Conservation (phyloP, 2,888 invertebrate species). For the Folsomia candida region DNA sequence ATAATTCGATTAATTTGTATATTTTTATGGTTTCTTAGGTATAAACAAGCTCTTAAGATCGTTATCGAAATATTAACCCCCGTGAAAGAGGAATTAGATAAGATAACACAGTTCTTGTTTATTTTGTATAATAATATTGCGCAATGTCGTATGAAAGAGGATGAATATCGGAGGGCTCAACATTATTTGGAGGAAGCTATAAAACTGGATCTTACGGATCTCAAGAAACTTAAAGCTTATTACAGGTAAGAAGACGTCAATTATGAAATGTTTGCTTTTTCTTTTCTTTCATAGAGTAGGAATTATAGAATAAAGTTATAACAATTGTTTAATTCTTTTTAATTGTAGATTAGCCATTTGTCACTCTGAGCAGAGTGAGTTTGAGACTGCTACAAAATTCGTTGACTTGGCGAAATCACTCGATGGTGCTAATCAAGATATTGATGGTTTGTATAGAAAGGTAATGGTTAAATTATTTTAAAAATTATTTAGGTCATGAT, state of each 20-base stretch:
- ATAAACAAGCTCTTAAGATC: constrained; percentile 2
- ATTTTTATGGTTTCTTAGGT: too few species aligned
- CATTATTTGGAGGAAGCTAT: constrained; percentile 61
- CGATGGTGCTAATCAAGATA: constrained; percentile 14
- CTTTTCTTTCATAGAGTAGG: background rate
- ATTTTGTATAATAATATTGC: constrained; percentile 70
- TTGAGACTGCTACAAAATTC: constrained; percentile 21
- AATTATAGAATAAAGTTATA: background rate
- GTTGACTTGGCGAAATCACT: constrained; percentile 12
- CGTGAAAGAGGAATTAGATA: constrained; percentile 60
- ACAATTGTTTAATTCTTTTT: background rate
- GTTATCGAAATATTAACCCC: constrained; percentile 53
- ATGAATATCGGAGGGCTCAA: constrained; percentile 65
- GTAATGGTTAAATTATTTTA: constrained; percentile 12
- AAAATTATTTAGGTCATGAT: background rate
- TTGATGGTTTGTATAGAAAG: constrained; percentile 2
- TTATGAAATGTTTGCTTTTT: too few species aligned
- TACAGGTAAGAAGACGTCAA: constrained; percentile 30
- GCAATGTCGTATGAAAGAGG: constrained; percentile 65
- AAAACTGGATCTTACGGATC: constrained; percentile 51
- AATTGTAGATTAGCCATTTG: constrained; percentile 21
- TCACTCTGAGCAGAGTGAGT: constrained; percentile 19
- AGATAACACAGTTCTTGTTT: constrained; percentile 63
- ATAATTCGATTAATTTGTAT: too few species aligned
- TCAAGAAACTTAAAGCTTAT: constrained; percentile 26